These are phyloP conservation scores for Amblyopsis hoosieri DNA, from an alignment of 2,797 vertebrate species.

Conservation along the genomic window DNA sequence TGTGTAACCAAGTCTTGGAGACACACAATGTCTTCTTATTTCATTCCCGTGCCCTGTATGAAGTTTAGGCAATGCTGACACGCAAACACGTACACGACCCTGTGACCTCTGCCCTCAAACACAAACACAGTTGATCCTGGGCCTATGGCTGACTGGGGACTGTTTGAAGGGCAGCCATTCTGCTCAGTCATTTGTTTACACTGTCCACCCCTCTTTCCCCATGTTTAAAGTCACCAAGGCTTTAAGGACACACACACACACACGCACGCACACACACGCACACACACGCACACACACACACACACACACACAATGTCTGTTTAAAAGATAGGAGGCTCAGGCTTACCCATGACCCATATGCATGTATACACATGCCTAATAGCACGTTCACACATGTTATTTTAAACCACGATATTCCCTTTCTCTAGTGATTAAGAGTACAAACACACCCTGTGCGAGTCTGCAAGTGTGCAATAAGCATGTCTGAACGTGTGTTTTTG, in stretches of 20 bases:
- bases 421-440: slow-evolving; percentile 17
- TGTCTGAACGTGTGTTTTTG: slow-evolving; percentile 45
- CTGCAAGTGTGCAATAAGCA: slow-evolving; percentile 10
- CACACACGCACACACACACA: slow-evolving; percentile 18
- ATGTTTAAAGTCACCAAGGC: slow-evolving; percentile 76
- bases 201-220: slow-evolving; percentile 63
- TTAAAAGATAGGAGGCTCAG: background rate
- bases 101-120: slow-evolving; percentile 54
- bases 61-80: background rate
- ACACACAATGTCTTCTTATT: slow-evolving; percentile 4
- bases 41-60: slow-evolving; percentile 8
- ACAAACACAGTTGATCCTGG: slow-evolving; percentile 79
- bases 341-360: background rate
- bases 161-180: slow-evolving; percentile 69
- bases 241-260: slow-evolving; percentile 42
- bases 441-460: slow-evolving; percentile 6
- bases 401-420: slow-evolving; percentile 24
- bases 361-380: background rate
- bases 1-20: background rate
- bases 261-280: slow-evolving; percentile 34
- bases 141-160: slow-evolving; percentile 68
- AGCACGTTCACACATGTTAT: slow-evolving; percentile 9
- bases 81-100: slow-evolving; percentile 19
- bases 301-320: background rate
- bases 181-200: slow-evolving; percentile 71